phyloP scores from a whole-genome alignment of 2,113 vertebrate genomes.

The Illadopsis cleaveri region DNA sequence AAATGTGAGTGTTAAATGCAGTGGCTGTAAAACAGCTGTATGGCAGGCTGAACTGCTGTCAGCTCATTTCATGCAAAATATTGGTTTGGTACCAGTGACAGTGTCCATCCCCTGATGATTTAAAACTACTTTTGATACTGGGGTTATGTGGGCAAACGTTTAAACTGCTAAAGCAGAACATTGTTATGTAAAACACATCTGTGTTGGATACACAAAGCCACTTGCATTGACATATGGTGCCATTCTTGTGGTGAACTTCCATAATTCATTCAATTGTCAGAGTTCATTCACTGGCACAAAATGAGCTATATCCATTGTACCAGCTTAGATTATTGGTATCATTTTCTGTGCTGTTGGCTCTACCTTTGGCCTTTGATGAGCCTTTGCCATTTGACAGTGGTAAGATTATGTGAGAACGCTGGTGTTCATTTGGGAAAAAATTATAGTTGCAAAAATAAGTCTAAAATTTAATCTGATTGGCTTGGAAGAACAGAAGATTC shows the following conservation, averaged over 20 bases:
- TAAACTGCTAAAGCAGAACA: not conserved
- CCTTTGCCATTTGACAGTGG: not conserved
- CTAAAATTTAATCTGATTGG: not conserved
- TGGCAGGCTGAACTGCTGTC: not conserved
- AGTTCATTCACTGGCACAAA: not conserved
- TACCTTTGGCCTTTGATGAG: not conserved
- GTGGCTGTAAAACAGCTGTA: not conserved
- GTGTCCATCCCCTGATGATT: not conserved
- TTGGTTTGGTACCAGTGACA: not conserved
- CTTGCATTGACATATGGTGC: not conserved
- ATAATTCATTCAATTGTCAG: not conserved
- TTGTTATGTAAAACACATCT: not conserved
- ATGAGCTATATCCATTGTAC: not conserved
- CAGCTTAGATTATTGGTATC: not conserved
- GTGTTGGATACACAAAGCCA: not conserved
- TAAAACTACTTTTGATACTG: not conserved
- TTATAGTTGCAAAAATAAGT: not conserved
- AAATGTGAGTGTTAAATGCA: not conserved
- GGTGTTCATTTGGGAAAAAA: not conserved
- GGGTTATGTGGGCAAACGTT: not conserved
- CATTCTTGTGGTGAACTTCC: not conserved
- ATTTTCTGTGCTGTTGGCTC: not conserved
- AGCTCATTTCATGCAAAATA: not conserved
- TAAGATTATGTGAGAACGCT: not conserved
- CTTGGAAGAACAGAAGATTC: not conserved